Conservation (phyloP, 2,113 vertebrate species). For the Blennius ocellaris region DNA sequence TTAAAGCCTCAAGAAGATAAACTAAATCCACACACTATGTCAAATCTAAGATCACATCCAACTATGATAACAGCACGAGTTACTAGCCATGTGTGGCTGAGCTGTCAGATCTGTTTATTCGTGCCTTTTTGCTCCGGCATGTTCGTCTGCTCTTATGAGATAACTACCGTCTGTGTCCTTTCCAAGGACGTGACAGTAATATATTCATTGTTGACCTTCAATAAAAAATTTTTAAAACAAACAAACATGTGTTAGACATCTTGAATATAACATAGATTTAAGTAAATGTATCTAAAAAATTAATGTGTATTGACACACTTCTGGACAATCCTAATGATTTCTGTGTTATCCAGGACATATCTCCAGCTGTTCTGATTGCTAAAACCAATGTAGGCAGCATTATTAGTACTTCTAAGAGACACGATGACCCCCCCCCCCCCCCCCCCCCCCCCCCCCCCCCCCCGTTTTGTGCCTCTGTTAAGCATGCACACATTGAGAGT, state of each 20-base stretch:
- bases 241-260: background rate
- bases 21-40: background rate
- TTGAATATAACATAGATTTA: background rate
- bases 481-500: slow-evolving; percentile 31
- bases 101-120: slow-evolving; percentile 58
- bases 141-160: slow-evolving; percentile 22
- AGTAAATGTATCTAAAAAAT: background rate
- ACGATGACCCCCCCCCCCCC: slow-evolving; percentile 6
- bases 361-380: no score
- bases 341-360: slow-evolving; percentile 18
- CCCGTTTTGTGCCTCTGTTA: slow-evolving; percentile 31
- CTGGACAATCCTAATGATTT: background rate
- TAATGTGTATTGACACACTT: background rate
- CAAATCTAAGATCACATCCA: slow-evolving; percentile 8
- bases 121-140: slow-evolving; percentile 46
- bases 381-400: slow-evolving; percentile 33
- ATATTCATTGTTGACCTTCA: slow-evolving; percentile 30
- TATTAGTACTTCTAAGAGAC: slow-evolving; percentile 19
- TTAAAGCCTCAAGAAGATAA: background rate
- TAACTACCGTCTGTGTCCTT: slow-evolving; percentile 44
- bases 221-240: no score
- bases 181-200: slow-evolving; percentile 32
- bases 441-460: background rate
- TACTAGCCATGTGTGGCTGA: slow-evolving; percentile 36
- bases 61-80: slow-evolving; percentile 34